These are phyloP conservation scores for Hipparchia sbordonii DNA, from an alignment of 2,888 invertebrate species.

Conservation along the genomic window DNA sequence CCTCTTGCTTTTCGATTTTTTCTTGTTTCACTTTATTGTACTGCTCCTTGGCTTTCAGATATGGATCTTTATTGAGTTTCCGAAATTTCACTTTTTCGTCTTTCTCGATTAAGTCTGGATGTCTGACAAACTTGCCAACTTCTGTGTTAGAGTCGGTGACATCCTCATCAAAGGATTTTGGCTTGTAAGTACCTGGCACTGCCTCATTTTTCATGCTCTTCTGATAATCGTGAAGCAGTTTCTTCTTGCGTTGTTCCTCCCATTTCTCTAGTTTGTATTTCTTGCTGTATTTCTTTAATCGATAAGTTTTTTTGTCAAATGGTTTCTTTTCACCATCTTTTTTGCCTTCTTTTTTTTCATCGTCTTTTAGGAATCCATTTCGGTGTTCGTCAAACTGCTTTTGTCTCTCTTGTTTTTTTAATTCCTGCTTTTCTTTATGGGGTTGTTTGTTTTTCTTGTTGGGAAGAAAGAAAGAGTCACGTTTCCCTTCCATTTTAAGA, in stretches of 20 bases:
- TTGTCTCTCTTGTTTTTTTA: conserved; percentile 44
- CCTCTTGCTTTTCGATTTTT: conserved; percentile 76
- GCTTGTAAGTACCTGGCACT: conserved; percentile 68
- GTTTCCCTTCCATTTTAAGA: conserved; percentile 62
- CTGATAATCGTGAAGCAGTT: conserved; percentile 80
- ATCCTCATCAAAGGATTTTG: conserved; percentile 78
- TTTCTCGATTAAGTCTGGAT: conserved; percentile 69
- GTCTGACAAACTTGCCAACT: conserved; percentile 68
- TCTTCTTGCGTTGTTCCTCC: conserved; percentile 85
- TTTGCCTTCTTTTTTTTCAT: conserved; percentile 65
- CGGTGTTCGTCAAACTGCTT: conserved; percentile 61
- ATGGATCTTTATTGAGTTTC: conserved; percentile 65
- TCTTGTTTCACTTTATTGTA: conserved; percentile 81
- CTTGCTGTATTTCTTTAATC: conserved; percentile 86
- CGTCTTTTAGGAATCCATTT: conserved; percentile 38
- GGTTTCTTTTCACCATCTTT: conserved; percentile 72
- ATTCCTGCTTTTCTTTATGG: conserved; percentile 38
- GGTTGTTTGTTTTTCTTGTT: conserved; percentile 52
- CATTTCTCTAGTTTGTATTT: conserved; percentile 87
- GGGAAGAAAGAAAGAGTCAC: conserved; percentile 63
- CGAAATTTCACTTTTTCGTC: conserved; percentile 40
- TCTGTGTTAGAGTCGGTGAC: conserved; percentile 51
- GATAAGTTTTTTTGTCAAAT: conserved; percentile 86
- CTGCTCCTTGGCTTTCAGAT: conserved; percentile 79
- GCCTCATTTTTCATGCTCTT: conserved; percentile 81